These are phyloP conservation scores for Microtus richardsoni DNA, from an alignment of 2,113 vertebrate species.

Conservation along the genomic window DNA sequence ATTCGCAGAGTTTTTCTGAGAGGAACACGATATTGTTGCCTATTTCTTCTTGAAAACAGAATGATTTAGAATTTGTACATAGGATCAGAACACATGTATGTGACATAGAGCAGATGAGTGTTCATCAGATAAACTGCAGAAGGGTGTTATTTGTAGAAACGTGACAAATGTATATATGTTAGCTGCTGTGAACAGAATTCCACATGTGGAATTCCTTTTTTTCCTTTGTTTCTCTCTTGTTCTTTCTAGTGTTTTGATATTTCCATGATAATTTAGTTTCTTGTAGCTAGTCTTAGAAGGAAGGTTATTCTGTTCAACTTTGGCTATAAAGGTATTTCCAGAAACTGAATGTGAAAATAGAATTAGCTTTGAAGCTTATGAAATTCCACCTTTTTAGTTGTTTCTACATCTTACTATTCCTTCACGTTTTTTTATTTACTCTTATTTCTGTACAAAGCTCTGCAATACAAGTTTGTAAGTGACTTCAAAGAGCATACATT, in stretches of 20 bases:
- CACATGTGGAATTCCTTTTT: neutral
- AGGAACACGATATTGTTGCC: neutral
- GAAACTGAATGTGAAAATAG: constrained; percentile 1
- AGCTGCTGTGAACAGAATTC: neutral
- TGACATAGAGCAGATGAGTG: neutral
- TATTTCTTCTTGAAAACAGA: neutral
- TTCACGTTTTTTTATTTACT: neutral
- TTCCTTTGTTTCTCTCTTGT: neutral
- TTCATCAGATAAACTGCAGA: neutral
- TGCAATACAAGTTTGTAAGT: neutral
- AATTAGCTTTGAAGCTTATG: neutral
- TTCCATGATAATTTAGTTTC: neutral
- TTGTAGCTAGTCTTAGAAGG: neutral
- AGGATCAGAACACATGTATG: neutral
- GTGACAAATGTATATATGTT: neutral
- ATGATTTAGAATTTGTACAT: neutral
- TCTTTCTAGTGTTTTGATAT: neutral
- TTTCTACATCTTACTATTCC: neutral
- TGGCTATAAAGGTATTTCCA: neutral
- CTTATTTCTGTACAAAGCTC: neutral
- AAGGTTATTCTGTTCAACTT: neutral
- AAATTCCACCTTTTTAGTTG: neutral
- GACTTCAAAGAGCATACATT: neutral
- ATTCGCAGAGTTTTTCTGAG: neutral
- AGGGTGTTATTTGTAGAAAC: neutral